Percentiles rank a stretch among this genome's conserved stretches.
Evolutionary conservation across 2,113 vertebrate species (phyloP).

Genomic region (Electrona antarctica): DNA sequence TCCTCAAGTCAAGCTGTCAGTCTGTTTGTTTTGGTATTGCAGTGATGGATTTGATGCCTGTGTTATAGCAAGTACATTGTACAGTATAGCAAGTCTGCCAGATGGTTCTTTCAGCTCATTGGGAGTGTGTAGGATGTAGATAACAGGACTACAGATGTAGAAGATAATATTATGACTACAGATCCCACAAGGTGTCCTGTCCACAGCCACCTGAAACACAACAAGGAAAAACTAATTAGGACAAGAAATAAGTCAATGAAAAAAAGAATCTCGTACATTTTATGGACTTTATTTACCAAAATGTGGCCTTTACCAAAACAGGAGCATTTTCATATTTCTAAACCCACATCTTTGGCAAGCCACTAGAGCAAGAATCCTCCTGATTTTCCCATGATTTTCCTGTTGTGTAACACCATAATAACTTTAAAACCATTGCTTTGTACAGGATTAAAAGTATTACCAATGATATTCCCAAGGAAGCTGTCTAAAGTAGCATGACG

Average conservation of each 20-base stretch:
- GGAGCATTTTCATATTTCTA: constrained; percentile 13
- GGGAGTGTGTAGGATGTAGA: not conserved
- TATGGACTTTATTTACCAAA: constrained; percentile 5
- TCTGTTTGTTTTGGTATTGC: constrained; percentile 42
- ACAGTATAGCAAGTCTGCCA: constrained; percentile 25
- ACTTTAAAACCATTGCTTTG: constrained; percentile 19
- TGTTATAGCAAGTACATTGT: constrained; percentile 14
- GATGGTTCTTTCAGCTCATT: constrained; percentile 15
- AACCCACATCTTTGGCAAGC: constrained; percentile 11
- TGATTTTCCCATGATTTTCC: constrained; percentile 5
- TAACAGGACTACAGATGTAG: not conserved
- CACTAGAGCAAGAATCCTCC: constrained; percentile 15
- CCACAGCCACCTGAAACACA: constrained; percentile 53
- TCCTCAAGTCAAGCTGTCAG: constrained; percentile 11
- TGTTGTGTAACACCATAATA: constrained; percentile 12
- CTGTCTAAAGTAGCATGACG: constrained; percentile 16
- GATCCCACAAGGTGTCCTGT: constrained; percentile 13
- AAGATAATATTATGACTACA: constrained; percentile 11
- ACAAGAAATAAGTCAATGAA: not conserved
- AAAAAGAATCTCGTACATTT: not conserved
- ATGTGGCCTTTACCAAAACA: constrained; percentile 24
- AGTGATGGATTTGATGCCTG: constrained; percentile 27
- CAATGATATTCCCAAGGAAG: not conserved
- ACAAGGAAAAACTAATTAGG: constrained; percentile 40
- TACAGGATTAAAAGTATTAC: constrained; percentile 16